Percentiles rank a stretch among this genome's conserved stretches.
Evolutionary conservation across 2,797 vertebrate species (phyloP).

Genomic region (Nothura maculosa): DNA sequence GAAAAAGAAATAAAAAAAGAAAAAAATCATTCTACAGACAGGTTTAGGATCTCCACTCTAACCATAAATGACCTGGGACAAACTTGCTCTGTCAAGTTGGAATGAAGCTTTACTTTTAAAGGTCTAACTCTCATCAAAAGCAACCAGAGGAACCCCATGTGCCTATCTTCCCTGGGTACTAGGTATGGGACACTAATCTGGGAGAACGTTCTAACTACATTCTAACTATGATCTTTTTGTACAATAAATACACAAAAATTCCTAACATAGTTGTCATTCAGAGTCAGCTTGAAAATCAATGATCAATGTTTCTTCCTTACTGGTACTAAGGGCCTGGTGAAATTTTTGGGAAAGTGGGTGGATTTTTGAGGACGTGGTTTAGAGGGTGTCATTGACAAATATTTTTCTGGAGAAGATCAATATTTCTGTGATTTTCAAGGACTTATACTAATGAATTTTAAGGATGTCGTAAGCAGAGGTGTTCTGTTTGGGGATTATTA

Average conservation of each 20-base stretch:
- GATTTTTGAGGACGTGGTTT: neutral
- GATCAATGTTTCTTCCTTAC: neutral
- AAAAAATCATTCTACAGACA: no score
- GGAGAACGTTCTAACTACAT: neutral
- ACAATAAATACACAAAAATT: neutral
- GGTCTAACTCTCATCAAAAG: neutral
- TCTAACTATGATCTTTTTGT: neutral
- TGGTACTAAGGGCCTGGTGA: neutral
- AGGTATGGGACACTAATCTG: neutral
- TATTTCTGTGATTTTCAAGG: neutral
- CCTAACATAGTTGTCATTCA: neutral
- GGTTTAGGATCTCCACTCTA: neutral
- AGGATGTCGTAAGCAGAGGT: neutral
- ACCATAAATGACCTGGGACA: neutral
- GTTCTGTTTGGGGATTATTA: conserved; percentile 23
- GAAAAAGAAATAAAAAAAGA: no score
- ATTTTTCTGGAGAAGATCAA: neutral
- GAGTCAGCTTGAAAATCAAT: neutral
- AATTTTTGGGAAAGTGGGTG: neutral
- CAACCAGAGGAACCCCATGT: neutral
- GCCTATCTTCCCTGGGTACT: neutral
- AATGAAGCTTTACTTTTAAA: neutral
- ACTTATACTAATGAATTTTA: neutral
- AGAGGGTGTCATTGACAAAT: neutral
- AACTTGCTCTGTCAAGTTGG: neutral